Base-by-base conservation (phyloP, 2,113 vertebrate genomes). In the Eptesicus fuscus region DNA sequence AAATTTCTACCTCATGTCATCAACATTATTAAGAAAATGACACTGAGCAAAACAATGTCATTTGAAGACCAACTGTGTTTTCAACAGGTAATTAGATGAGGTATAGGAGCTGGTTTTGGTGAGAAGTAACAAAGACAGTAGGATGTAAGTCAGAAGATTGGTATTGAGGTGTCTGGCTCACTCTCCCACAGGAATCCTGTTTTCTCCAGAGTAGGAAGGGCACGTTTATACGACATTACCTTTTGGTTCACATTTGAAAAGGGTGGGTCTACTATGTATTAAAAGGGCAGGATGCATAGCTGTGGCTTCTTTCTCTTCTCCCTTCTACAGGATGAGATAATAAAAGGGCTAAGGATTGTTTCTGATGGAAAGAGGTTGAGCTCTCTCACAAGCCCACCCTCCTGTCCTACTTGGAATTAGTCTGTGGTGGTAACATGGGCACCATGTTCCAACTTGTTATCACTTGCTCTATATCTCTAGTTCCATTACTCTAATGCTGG, bases 271-370 rank as follows among this genome's bases (percentile, higher is more conserved):
- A 65, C 10, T 78, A 5, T 78, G 13, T 40, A 53, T 23, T 61
- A 12, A 14, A 79, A 28, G 1, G 13, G 4, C n/a, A 59, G 8
- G 22, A 1, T 51, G 1, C 4, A 16, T 37, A 61, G 22, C 2
- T 63, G 2, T 70, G 44, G 3, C 20, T 67, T 83, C 25, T 77
- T 91, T 23, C 4, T 59, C 44, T 61, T 67, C 7, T 63, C 14
- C 1, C 9, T 76, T 80, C 40, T 53, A 18, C 6, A 40, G 25
- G 9, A 42, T 61, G 7, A 9, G 40, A 5, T 67, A 73, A 35
- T 20, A 84, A 61, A 84, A 69, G 16, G 9, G 8, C 2, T 47
- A 88, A 6, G 13, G 10, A 37, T 74, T 63, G 2, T 74, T 76
- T 47, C 23, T 80, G 28, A 1, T 8, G 56, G 47, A 40, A 53